Evolutionary conservation across 2,113 vertebrate species (phyloP), one percentile per base, ranked within the genome.

Genomic region (Malaclemys terrapin): DNA sequence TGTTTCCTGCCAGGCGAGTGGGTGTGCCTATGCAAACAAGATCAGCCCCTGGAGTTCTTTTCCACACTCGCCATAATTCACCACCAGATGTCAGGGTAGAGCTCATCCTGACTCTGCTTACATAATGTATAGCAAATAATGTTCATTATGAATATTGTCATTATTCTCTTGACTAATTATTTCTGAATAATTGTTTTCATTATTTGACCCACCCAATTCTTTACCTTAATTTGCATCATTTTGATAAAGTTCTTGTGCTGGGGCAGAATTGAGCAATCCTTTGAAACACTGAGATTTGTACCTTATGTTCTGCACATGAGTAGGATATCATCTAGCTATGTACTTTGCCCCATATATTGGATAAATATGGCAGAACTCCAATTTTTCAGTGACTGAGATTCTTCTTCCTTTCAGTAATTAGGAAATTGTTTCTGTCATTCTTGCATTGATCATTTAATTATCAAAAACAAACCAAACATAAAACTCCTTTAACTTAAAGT

Each of bases 141-240:
- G 50, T 31, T 47, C 29, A 65, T 3, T 2, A 1, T 24, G 27
- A 80, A 22, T 38, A 5, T 78, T 93, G 85, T 76, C 10, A 82
- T 89, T 16, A 49, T 0, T 85, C 2, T 20, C 69, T 1, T 54
- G 31, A 59, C 35, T 22, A 54, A 6, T 1, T 0, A 0, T 69
- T 93, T 91, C 27, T 79, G 42, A 20, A 42, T 78, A 31, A 0
- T 53, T 6, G 2, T 0, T 80, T 84, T 72, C 0, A 47, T 91
- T 94, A 85, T 75, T 54, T 86, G 1, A n/a, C 49, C 22, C 59
- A 87, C 1, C 1, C 52, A 82, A 79, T 79, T 57, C 62, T 50
- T 29, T 75, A 7, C 1, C 35, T 80, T 35, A 3, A 47, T 35
- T 91, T 84, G 4, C 14, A 52, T 1, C 17, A 42, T 22, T 75